Conservation (phyloP, 2,113 vertebrate genomes). For the Rhinopomastus cyanomelas region DNA sequence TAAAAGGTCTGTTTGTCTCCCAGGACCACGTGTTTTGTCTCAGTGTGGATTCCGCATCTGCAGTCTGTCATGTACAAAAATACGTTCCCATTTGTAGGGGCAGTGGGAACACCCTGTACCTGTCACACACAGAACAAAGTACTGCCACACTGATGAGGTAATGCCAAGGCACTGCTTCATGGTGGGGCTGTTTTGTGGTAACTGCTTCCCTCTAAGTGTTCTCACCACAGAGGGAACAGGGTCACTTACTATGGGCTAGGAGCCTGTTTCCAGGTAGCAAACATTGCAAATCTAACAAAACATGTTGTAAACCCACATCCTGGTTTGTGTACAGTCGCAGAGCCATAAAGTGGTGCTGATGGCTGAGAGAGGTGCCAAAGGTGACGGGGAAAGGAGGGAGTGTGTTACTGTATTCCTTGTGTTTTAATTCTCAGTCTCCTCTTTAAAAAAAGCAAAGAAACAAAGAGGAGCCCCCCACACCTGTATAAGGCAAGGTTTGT, state of each 20-base stretch:
- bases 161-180: conserved; percentile 1
- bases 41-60: conserved; percentile 44
- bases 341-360: not conserved
- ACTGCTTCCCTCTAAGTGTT: not conserved
- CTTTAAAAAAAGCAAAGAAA: not conserved
- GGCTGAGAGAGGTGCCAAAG: not conserved
- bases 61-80: conserved; percentile 40
- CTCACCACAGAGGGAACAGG: not conserved
- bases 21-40: conserved; percentile 10
- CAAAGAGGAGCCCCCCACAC: not conserved
- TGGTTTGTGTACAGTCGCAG: not conserved
- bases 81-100: conserved; percentile 26
- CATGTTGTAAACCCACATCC: not conserved
- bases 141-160: not conserved
- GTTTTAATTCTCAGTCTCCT: not conserved
- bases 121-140: not conserved
- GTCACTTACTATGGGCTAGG: not conserved
- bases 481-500: not conserved
- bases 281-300: not conserved
- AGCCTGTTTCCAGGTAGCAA: not conserved
- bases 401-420: not conserved
- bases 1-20: conserved; percentile 57
- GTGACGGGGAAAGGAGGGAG: not conserved
- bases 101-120: conserved; percentile 48
- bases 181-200: not conserved